Conservation (phyloP, 2,888 invertebrate genomes). For the Cordilura impudica region DNA sequence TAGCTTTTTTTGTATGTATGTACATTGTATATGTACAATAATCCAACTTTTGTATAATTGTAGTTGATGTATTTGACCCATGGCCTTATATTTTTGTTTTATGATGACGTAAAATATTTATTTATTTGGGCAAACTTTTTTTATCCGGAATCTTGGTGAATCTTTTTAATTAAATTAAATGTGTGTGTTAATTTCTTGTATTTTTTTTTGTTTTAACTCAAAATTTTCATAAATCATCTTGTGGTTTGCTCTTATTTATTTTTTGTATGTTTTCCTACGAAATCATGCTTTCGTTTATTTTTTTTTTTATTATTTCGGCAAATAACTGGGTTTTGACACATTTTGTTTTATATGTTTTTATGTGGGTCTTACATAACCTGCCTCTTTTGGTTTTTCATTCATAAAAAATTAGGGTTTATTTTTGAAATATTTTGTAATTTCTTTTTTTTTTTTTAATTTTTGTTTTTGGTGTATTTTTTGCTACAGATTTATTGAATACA, state of each 20-base stretch:
- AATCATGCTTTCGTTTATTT: slow-evolving; percentile 12
- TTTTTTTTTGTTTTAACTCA: background rate
- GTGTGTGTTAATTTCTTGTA: background rate
- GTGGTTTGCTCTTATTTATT: slow-evolving; percentile 32
- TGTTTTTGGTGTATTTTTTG: slow-evolving; percentile 2
- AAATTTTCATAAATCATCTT: slow-evolving; percentile 36
- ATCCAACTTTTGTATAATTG: background rate
- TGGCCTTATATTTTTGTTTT: slow-evolving; percentile 4
- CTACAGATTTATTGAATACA: too few relatives aligned
- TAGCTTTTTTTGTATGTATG: background rate
- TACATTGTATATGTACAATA: background rate
- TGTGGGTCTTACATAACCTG: slow-evolving; percentile 9
- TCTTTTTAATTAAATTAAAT: background rate
- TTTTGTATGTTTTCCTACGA: background rate
- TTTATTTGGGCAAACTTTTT: too few relatives aligned
- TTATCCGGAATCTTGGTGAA: background rate
- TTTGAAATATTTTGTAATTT: slow-evolving; percentile 1
- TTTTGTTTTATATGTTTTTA: background rate
- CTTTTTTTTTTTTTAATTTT: slow-evolving; percentile 4
- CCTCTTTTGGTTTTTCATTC: slow-evolving; percentile 25
- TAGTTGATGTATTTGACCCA: background rate
- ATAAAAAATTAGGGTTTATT: background rate
- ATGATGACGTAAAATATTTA: background rate
- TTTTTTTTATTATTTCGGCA: slow-evolving; percentile 1
- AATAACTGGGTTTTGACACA: slow-evolving; percentile 28